Conservation (phyloP, 2,888 invertebrate species). For the Phorcus lineatus region DNA sequence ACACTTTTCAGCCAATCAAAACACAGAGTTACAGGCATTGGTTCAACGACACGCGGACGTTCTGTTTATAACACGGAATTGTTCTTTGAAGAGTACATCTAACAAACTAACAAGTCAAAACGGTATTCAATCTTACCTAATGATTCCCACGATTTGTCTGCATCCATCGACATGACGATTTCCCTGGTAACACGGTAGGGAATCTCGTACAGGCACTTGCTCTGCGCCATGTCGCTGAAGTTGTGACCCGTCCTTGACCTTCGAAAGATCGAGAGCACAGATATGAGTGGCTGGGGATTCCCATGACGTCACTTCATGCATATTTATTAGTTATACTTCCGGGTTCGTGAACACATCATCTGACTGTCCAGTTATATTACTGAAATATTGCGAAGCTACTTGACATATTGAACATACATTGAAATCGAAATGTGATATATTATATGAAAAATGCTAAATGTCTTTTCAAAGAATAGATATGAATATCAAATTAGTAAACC, state of each 20-base stretch:
- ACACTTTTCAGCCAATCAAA: no score
- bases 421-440: no score
- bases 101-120: not conserved
- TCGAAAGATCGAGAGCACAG: not conserved
- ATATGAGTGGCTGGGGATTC: constrained; percentile 10
- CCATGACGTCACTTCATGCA: not conserved
- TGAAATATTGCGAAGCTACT: no score
- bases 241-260: constrained; percentile 1
- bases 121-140: constrained; percentile 49
- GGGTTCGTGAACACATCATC: not conserved
- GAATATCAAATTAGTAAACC: no score
- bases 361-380: no score
- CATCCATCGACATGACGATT: constrained; percentile 57
- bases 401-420: no score
- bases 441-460: no score
- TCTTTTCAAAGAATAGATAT: no score
- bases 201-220: constrained; percentile 45
- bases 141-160: constrained; percentile 61
- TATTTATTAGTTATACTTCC: not conserved
- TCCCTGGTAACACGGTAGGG: constrained; percentile 56
- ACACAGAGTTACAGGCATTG: no score
- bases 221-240: not conserved
- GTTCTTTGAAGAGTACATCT: no score
- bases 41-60: no score
- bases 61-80: no score